Percentiles rank a stretch among this genome's conserved stretches.
Evolutionary conservation across 2,797 vertebrate genomes (phyloP).

Genomic region (Gephyroberyx darwinii): DNA sequence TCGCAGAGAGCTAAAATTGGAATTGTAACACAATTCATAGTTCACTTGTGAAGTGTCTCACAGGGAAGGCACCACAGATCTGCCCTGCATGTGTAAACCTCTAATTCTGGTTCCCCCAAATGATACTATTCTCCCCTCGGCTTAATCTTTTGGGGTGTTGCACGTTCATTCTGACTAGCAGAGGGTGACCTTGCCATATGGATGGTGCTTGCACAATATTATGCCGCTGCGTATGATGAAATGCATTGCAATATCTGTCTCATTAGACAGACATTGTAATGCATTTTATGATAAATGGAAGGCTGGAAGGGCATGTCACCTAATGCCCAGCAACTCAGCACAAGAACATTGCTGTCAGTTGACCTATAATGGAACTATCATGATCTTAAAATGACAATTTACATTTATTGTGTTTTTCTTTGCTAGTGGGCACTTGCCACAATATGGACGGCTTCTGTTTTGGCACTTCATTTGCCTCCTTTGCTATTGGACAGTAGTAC

Average conservation of each 20-base stretch:
- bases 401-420: not conserved
- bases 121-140: not conserved
- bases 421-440: not conserved
- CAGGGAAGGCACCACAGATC: not conserved
- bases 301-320: not conserved
- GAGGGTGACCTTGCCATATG: not conserved
- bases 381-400: not conserved
- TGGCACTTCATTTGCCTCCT: no score
- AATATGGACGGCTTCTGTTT: not conserved
- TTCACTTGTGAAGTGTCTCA: not conserved
- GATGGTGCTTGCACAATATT: not conserved
- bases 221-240: not conserved
- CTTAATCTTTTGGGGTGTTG: not conserved
- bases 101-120: conserved; percentile 14
- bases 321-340: not conserved
- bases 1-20: not conserved
- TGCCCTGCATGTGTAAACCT: not conserved
- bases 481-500: no score
- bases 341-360: not conserved
- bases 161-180: not conserved
- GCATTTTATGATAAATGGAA: not conserved
- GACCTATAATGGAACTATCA: not conserved
- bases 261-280: not conserved
- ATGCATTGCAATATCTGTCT: no score
- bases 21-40: not conserved